phyloP scores from a whole-genome alignment of 53 echinoderm and acorn worm genomes.

The Crossaster papposus region DNA sequence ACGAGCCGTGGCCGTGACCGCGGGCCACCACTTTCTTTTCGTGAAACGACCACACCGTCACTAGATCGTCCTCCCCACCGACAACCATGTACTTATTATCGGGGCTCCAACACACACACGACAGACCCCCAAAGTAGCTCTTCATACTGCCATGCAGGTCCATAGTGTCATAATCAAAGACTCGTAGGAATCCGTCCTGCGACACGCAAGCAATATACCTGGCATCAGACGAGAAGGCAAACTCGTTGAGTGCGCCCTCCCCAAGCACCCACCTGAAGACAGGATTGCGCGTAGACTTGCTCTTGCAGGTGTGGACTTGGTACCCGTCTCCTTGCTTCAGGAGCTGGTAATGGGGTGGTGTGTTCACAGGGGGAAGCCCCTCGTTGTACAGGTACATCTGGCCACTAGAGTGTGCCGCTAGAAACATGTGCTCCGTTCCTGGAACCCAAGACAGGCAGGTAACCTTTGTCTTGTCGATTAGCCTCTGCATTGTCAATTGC shows the following conservation, averaged over 20 bases:
- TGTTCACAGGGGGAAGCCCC: conserved; percentile 79
- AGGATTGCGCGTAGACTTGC: conserved; percentile 92
- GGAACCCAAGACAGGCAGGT: conserved; percentile 93
- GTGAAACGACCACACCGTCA: conserved; percentile 92
- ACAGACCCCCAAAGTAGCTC: conserved; percentile 97
- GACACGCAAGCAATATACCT: conserved; percentile 90
- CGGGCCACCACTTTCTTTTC: conserved; percentile 86
- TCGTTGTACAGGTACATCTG: conserved; percentile 97
- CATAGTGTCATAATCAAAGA: conserved; percentile 97
- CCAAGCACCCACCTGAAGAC: conserved; percentile 94
- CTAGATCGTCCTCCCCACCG: conserved; percentile 95
- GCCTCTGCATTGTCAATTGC: conserved; percentile 72
- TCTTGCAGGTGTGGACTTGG: conserved; percentile 96
- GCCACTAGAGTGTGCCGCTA: conserved; percentile 88
- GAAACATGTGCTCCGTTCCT: conserved; percentile 97
- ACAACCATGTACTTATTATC: conserved; percentile 92
- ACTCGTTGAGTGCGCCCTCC: conserved; percentile 93
- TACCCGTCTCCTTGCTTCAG: conserved; percentile 95
- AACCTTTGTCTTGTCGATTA: conserved; percentile 95
- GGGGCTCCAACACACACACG: conserved; percentile 99
- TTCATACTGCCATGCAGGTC: conserved; percentile 96
- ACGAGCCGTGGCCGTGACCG: conserved; percentile 90
- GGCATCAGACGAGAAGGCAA: conserved; percentile 89
- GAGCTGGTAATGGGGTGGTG: conserved; percentile 90
- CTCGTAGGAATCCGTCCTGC: conserved; percentile 93